A percentile compares a stretch with the other conserved stretches of the same genome.
phyloP scores from a whole-genome alignment of 2,888 invertebrate species.

The Anoplius nigerrimus region DNA sequence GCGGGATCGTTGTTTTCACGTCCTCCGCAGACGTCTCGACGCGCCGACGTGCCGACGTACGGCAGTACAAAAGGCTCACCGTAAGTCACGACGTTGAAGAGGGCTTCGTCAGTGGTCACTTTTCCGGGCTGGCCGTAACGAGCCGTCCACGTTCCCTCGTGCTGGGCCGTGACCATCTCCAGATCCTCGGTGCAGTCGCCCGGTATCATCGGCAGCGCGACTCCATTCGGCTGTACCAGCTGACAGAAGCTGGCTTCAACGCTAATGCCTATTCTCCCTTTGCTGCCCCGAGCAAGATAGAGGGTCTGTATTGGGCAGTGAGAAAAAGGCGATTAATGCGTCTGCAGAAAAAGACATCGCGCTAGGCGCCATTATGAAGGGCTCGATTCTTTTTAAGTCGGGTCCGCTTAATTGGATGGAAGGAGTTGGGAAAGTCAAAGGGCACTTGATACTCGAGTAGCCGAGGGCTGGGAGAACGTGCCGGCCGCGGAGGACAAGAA shows the following conservation, averaged over 20 bases:
- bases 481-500: no score
- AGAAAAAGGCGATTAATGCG: neutral
- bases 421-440: no score
- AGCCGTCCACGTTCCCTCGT: slow-evolving; percentile 62
- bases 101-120: slow-evolving; percentile 29
- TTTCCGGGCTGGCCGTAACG: slow-evolving; percentile 49
- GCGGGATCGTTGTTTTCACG: slow-evolving; percentile 9
- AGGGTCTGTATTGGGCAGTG: neutral
- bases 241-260: slow-evolving; percentile 46
- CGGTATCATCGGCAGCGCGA: slow-evolving; percentile 30
- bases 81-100: slow-evolving; percentile 49
- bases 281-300: neutral
- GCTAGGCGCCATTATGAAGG: no score
- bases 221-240: slow-evolving; percentile 56
- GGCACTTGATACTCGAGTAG: no score
- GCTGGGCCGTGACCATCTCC: slow-evolving; percentile 46
- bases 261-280: neutral
- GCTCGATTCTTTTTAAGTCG: no score
- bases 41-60: no score
- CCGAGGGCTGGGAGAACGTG: no score
- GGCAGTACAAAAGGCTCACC: slow-evolving; percentile 44
- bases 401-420: no score
- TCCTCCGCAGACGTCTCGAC: slow-evolving; percentile 2
- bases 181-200: slow-evolving; percentile 51
- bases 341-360: neutral